Conservation (phyloP, 2,113 vertebrate genomes). For the Cebus imitator region DNA sequence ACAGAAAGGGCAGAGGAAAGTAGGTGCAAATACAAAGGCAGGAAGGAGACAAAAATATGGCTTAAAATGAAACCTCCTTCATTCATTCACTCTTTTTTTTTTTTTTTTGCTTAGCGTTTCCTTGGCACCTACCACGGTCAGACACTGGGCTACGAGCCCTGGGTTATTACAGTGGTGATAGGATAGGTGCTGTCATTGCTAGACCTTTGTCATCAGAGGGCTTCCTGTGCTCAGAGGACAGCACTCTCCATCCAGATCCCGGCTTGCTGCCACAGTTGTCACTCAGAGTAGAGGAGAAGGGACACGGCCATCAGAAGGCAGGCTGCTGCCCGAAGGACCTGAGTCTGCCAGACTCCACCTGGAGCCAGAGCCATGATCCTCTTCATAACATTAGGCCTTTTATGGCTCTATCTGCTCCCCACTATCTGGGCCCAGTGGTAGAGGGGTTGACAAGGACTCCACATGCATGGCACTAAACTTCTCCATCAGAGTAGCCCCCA, state of each 20-base stretch:
- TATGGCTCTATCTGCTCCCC: background rate
- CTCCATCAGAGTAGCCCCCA: background rate
- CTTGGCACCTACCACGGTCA: background rate
- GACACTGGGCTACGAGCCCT: background rate
- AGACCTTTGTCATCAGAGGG: background rate
- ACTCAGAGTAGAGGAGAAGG: background rate
- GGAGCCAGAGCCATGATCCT: constrained; percentile 53
- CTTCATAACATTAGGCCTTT: constrained; percentile 39
- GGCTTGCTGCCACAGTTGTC: background rate
- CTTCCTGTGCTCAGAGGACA: background rate
- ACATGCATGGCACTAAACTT: constrained; percentile 13
- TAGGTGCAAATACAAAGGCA: background rate
- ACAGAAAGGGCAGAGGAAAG: background rate
- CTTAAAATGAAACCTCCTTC: background rate
- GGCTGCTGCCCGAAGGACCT: background rate
- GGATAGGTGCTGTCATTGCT: background rate
- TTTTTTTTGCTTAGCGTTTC: background rate
- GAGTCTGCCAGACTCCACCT: background rate
- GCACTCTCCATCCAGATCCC: background rate
- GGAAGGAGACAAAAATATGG: background rate
- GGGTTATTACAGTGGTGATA: background rate
- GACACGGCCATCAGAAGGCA: background rate
- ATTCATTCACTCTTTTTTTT: background rate
- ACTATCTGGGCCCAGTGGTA: background rate
- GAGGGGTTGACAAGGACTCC: constrained; percentile 48